Evolutionary conservation across 2,888 invertebrate genomes (phyloP), one percentile per base, ranked within the genome.

Genomic region (Drosophila prostipennis): DNA sequence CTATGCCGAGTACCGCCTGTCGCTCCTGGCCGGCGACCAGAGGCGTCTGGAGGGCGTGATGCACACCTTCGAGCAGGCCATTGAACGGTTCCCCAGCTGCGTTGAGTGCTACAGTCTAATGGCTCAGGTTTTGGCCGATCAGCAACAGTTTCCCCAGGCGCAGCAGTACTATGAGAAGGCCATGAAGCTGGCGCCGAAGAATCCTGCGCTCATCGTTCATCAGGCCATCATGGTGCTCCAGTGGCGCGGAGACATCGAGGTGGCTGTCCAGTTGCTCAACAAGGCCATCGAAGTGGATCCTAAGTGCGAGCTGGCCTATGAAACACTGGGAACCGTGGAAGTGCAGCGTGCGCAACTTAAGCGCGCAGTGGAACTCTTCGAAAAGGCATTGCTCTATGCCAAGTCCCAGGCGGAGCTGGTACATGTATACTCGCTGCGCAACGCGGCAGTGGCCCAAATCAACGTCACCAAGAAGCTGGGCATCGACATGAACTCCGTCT

Each of bases 241-340:
- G 89, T 97, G 96, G 95, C 96, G 95, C 78, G 96, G 96, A 64
- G 96, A 98, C 89, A 94, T 97, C 70, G 95, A 96, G 11, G 95
- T 95, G 87, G 96, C 97, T 23, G 94, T 96, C 0, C 93, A 94
- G 76, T 93, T 96, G 68, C 96, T 98, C 87, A 94, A 95, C 74
- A 94, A 95, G 91, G 97, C 97, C 1, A 95, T 98, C 77, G 94
- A 96, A 90, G 93, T 97, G 84, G 99, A 99, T 93, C 95, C 96
- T 54, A 96, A 96, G 91, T 98, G 98, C 93, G 97, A 97, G 92
- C 96, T 98, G 93, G 98, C 97, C 8, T 98, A 97, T 91, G 99
- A 99, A 93, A 98, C 98, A 46, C 93, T 98, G 72, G 98, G 97
- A 79, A 97, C 98, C 29, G 96, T 99, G 76, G 98, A 98, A 94